These are phyloP conservation scores for Pogoniulus pusillus DNA, from an alignment of 2,797 vertebrate genomes.

Conservation along the genomic window DNA sequence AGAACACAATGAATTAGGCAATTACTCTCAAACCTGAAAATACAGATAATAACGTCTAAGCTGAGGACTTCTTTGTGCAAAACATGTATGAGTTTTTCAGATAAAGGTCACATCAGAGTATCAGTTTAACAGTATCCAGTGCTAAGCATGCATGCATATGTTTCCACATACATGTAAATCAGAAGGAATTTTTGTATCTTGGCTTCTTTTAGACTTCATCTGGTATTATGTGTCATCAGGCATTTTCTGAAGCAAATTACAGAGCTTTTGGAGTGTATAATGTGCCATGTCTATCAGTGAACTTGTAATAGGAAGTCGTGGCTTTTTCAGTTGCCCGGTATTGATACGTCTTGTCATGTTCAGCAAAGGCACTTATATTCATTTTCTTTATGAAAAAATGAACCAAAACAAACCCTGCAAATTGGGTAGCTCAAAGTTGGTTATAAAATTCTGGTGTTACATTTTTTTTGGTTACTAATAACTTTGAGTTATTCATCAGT, in stretches of 20 bases:
- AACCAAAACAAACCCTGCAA: not conserved
- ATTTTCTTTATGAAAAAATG: not conserved
- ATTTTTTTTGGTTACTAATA: conserved; percentile 7
- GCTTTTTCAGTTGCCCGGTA: not conserved
- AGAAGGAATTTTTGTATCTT: not conserved
- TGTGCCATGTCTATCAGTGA: not conserved
- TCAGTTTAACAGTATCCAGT: not conserved
- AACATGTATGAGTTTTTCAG: not conserved
- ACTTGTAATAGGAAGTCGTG: not conserved
- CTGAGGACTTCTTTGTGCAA: not conserved
- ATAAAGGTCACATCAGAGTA: not conserved
- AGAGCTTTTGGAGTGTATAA: not conserved
- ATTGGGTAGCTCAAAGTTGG: not conserved
- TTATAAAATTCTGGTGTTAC: conserved; percentile 21
- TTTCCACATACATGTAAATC: not conserved
- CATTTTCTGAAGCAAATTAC: not conserved
- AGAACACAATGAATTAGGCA: not conserved
- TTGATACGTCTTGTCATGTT: not conserved
- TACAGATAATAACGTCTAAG: not conserved
- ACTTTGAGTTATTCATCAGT: conserved; percentile 10
- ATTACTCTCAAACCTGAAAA: not conserved
- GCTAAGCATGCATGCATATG: not conserved
- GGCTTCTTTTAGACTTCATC: not conserved
- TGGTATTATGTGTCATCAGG: not conserved
- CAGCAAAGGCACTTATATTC: not conserved